Percentiles rank a stretch among this genome's conserved stretches.
Evolutionary conservation across 2,888 invertebrate genomes (phyloP).

Genomic region (Chaetogeoica ovagalla): DNA sequence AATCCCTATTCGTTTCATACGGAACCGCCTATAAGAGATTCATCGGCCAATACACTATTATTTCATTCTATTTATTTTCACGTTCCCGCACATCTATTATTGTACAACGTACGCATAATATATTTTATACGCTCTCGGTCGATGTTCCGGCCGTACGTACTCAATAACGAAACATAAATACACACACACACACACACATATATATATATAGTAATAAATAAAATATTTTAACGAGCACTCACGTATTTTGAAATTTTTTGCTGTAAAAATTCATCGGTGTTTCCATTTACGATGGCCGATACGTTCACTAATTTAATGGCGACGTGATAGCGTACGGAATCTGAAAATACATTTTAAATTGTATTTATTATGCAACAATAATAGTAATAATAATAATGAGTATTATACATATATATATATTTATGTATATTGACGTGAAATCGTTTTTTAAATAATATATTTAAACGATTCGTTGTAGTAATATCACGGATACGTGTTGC

Average conservation of each 20-base stretch:
- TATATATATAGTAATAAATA: too few relatives aligned
- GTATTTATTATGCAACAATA: background rate
- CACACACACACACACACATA: too few relatives aligned
- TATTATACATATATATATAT: too few relatives aligned
- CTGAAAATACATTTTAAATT: constrained; percentile 11
- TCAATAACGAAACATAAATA: too few relatives aligned
- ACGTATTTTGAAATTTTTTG: constrained; percentile 49
- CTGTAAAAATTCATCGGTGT: constrained; percentile 52
- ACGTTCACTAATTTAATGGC: constrained; percentile 36
- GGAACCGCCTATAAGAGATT: background rate
- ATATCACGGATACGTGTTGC: too few relatives aligned
- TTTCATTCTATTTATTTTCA: constrained; percentile 11
- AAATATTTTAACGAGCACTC: background rate
- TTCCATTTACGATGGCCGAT: constrained; percentile 18
- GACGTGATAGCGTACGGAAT: constrained; percentile 41
- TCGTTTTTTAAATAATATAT: too few relatives aligned
- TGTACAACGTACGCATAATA: background rate
- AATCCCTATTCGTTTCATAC: constrained; percentile 21
- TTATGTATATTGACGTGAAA: too few relatives aligned
- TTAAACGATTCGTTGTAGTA: too few relatives aligned
- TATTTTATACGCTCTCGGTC: too few relatives aligned
- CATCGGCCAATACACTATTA: background rate
- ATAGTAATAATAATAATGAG: background rate
- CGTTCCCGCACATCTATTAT: background rate
- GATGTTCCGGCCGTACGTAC: too few relatives aligned